Evolutionary conservation across 2,113 vertebrate species (phyloP).

Genomic region (Benitochromis conjunctus): DNA sequence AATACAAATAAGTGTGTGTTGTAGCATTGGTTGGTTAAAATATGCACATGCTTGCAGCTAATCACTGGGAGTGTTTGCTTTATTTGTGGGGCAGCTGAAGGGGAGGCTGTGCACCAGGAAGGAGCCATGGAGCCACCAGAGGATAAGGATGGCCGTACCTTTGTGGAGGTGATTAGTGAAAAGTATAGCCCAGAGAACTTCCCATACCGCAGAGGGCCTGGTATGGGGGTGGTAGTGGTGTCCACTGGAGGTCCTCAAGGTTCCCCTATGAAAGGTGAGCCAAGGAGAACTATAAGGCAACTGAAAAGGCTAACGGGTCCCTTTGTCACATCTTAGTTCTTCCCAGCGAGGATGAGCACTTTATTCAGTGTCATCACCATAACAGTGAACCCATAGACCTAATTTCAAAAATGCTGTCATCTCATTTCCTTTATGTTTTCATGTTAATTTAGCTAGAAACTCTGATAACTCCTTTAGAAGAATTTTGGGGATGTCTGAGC

Average conservation of each 20-base stretch:
- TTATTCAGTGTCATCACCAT: not conserved
- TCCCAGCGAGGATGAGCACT: not conserved
- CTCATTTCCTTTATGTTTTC: not conserved
- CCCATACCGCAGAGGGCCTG: constrained; percentile 89
- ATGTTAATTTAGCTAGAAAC: not conserved
- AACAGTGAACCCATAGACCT: not conserved
- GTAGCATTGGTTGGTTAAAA: not conserved
- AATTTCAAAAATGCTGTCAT: not conserved
- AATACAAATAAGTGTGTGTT: not conserved
- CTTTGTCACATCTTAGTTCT: not conserved
- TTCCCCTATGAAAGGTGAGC: constrained; percentile 94
- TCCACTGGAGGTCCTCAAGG: constrained; percentile 79
- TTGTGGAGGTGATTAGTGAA: constrained; percentile 96
- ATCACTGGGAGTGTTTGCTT: not conserved
- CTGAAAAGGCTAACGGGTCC: not conserved
- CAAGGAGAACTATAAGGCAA: not conserved
- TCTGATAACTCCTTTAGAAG: not conserved
- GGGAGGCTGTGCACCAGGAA: constrained; percentile 32
- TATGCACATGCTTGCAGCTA: not conserved
- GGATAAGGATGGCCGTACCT: constrained; percentile 81
- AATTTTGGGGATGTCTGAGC: not conserved
- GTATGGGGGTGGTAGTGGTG: constrained; percentile 89
- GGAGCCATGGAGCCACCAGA: constrained; percentile 80
- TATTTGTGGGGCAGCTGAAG: constrained; percentile 25
- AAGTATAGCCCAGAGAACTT: constrained; percentile 99